A percentile compares a stretch with the other conserved stretches of the same genome.
phyloP scores from a whole-genome alignment of 2,888 invertebrate species.

The Emmelina monodactyla region DNA sequence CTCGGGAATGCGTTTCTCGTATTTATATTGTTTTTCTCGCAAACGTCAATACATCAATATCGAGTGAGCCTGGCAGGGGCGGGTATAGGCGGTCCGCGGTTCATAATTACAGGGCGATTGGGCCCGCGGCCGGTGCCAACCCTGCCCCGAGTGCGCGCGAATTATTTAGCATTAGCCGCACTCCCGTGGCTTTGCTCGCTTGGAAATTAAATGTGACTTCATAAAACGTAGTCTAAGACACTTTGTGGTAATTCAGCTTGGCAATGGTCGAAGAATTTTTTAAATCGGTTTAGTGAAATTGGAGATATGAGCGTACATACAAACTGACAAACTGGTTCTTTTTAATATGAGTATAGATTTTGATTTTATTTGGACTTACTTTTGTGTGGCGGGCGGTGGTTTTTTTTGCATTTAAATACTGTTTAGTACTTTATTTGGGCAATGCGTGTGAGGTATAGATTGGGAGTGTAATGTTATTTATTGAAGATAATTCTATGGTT shows the following conservation, averaged over 20 bases:
- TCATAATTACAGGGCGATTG: conserved; percentile 49
- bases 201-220: too few species aligned
- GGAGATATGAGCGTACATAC: too few species aligned
- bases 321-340: too few species aligned
- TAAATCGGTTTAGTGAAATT: too few species aligned
- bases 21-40: conserved; percentile 27
- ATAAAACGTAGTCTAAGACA: too few species aligned
- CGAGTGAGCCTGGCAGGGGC: conserved; percentile 36
- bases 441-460: conserved; percentile 32
- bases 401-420: conserved; percentile 21
- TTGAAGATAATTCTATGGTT: too few species aligned
- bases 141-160: conserved; percentile 34
- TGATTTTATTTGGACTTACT: conserved; percentile 58
- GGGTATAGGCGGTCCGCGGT: conserved; percentile 33
- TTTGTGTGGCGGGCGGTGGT: conserved; percentile 29
- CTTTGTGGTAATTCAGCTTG: too few species aligned
- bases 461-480: too few species aligned
- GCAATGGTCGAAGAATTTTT: too few species aligned
- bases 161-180: conserved; percentile 64
- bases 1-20: conserved; percentile 24
- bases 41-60: conserved; percentile 55
- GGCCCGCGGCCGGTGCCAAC: conserved; percentile 44
- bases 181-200: too few species aligned
- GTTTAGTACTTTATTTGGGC: conserved; percentile 30
- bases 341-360: too few species aligned